Base-by-base conservation (phyloP, 2,797 vertebrate genomes). In the Lindbergichthys nudifrons region DNA sequence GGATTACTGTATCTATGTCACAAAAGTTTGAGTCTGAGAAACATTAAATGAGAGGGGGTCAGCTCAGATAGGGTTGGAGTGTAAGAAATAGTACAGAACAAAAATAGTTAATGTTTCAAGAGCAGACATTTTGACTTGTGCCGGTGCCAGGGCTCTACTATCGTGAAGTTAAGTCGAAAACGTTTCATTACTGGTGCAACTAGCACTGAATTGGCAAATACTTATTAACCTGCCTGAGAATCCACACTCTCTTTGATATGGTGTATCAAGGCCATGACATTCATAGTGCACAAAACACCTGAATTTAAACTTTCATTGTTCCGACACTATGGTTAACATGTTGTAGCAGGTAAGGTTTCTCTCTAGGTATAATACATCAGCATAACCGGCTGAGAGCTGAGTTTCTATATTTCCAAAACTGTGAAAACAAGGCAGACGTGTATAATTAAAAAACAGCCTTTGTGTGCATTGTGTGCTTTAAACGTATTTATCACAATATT, bases 401-500 rank as follows among this genome's bases (percentile, higher is more conserved):
- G 41, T 39, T 46, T 59, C 30, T 19, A 13, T 36, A 59, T n/a
- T 18, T 7, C 39, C 15, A 54, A 77, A 74, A 59, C 36, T 26
- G 47, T 14, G 15, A 68, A 76, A 56, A 15, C 4, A 68, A 72
- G 43, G 43, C 76, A 72, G 57, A 2, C 0, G 21, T 51, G 32
- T 54, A 72, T 65, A 21, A 21, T 46, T 4, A 65, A 70, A 65
- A 46, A 11, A 70, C 19, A 18, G 10, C 14, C 15, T 48, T 52
- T 60, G 63, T 57, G 39, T 65, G 16, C 39, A 64, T 39, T 42
- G 13, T 65, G 41, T 54, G 14, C 41, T 62, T 77, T 72, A 66
- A 80, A 79, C 39, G 64, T 13, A 79, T 87, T 85, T 52, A 77
- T 81, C 77, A 68, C 73, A 75, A 72, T 83, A 50, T 72, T 19